phyloP scores from a whole-genome alignment of 1,140 invertebrate species.

The Euborellia annulipes region DNA sequence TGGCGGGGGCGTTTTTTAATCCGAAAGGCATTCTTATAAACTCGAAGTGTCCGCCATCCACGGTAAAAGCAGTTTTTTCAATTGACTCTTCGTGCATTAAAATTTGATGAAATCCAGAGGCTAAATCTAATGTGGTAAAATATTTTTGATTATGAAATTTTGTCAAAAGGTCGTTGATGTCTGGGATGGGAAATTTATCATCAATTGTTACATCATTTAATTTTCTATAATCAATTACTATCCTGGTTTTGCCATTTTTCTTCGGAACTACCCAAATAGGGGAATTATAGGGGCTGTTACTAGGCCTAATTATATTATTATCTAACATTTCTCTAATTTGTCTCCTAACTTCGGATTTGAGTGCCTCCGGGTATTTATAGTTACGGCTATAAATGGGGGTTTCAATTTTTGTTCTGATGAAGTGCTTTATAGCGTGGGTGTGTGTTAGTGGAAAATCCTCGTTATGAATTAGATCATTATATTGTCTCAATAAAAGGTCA shows the following conservation, averaged over 20 bases:
- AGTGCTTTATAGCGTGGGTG: too few species aligned
- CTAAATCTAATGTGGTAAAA: constrained; percentile 32
- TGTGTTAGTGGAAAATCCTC: too few species aligned
- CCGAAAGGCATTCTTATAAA: constrained; percentile 21
- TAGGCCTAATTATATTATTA: too few species aligned
- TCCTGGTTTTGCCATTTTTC: constrained; percentile 24
- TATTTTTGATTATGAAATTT: constrained; percentile 26
- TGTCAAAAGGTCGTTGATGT: constrained; percentile 32
- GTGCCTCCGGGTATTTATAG: too few species aligned
- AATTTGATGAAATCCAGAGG: constrained; percentile 30
- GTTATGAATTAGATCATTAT: too few species aligned
- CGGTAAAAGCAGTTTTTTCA: constrained; percentile 21
- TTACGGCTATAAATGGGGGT: too few species aligned
- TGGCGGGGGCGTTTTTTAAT: constrained; percentile 17
- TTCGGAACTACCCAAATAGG: too few species aligned
- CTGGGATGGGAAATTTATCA: constrained; percentile 35
- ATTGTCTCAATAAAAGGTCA: too few species aligned
- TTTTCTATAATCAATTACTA: constrained; percentile 27
- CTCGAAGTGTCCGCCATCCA: constrained; percentile 18
- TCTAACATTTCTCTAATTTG: too few species aligned
- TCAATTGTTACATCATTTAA: constrained; percentile 26
- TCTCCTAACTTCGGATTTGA: too few species aligned
- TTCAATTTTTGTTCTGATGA: too few species aligned
- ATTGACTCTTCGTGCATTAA: constrained; percentile 18
- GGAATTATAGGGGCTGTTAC: too few species aligned